Conservation (phyloP, 64 coral and sea anemone species). For the Cladopsammia gracilis region DNA sequence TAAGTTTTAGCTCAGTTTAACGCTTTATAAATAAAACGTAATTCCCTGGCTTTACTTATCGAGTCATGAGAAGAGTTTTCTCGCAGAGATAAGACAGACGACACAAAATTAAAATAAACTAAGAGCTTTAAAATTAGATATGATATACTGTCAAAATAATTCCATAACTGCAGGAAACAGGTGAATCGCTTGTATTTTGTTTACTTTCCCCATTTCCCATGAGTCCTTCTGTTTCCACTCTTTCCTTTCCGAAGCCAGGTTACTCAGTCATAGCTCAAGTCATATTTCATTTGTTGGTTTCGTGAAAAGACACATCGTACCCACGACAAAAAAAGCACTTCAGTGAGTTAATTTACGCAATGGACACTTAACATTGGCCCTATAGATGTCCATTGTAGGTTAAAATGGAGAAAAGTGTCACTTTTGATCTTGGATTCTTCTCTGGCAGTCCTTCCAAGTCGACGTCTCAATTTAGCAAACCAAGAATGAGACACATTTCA, state of each 20-base stretch:
- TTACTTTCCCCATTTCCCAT: too few species aligned
- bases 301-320: neutral
- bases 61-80: too few species aligned
- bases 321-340: neutral
- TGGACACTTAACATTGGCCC: neutral
- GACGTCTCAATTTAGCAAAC: slow-evolving; percentile 68
- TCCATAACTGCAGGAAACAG: too few species aligned
- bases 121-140: too few species aligned
- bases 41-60: too few species aligned
- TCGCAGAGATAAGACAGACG: too few species aligned
- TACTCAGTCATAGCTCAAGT: neutral
- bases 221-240: neutral
- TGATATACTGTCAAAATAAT: too few species aligned
- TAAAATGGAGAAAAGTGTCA: slow-evolving; percentile 12
- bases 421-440: slow-evolving; percentile 10
- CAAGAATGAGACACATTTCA: slow-evolving; percentile 92
- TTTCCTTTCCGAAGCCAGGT: neutral
- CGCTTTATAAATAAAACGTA: too few species aligned
- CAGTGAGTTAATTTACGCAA: slow-evolving; percentile 1
- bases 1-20: too few species aligned
- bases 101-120: too few species aligned
- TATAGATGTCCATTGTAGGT: neutral
- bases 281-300: neutral
- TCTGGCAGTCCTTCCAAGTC: neutral
- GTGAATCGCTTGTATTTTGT: too few species aligned